Percentiles rank a stretch among this genome's conserved stretches.
Conservation (phyloP, 1,140 invertebrate genomes). For the Magallana gigas region DNA sequence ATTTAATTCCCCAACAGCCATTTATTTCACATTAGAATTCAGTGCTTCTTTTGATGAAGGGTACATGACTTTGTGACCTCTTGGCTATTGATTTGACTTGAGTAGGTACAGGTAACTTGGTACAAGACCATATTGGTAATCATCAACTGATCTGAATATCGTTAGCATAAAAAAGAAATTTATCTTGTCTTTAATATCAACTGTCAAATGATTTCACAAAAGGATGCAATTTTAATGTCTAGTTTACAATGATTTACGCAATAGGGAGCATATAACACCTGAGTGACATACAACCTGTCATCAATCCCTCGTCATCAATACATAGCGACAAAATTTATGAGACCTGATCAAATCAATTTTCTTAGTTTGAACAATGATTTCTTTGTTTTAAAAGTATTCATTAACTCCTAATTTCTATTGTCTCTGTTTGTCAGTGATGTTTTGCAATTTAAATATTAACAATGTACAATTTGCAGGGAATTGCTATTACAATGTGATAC, state of each 20-base stretch:
- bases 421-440: too few species aligned
- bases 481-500: too few species aligned
- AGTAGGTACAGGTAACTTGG: background rate
- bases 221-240: too few species aligned
- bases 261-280: background rate
- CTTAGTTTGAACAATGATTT: too few species aligned
- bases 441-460: too few species aligned
- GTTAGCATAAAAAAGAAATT: slow-evolving; percentile 9
- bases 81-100: slow-evolving; percentile 17
- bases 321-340: too few species aligned
- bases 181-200: background rate
- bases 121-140: background rate
- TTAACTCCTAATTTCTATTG: too few species aligned
- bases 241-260: background rate
- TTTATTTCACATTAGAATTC: slow-evolving; percentile 12
- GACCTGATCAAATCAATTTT: too few species aligned
- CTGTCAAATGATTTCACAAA: background rate
- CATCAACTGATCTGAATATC: background rate
- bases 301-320: too few species aligned
- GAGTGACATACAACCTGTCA: too few species aligned
- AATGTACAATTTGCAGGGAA: too few species aligned
- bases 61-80: background rate
- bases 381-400: too few species aligned
- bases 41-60: background rate
- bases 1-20: background rate